Base-by-base conservation (phyloP, 30 jellyfish, hydroid and myxozoan species). In the Phacellophora camtschatica region DNA sequence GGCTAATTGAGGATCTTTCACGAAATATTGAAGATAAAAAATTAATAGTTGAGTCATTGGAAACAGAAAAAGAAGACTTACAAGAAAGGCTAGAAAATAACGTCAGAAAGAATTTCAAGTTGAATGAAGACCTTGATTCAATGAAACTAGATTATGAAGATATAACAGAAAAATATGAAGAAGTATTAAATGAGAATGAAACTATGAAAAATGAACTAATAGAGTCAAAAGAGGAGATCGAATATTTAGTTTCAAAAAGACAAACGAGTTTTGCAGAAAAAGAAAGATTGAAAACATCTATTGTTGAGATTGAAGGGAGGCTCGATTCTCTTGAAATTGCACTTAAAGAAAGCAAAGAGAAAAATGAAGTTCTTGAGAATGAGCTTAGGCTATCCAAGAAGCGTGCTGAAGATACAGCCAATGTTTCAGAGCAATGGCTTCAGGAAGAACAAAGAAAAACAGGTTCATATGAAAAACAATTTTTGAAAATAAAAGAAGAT, bases 21-120 rank as follows among this genome's bases (percentile, higher is more conserved):
- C 58, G 76, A 19, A 75, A 80, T 34, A 51, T 80, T 32, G 83
- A 65, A 8, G 63, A 55, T 29, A 30, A 23, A 18, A 65, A 37
- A 41, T 4, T 45, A 32, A 23, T 65, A 70, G 42, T 9, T 16
- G 74, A 67, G 33, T 29, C 46, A 2, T 25, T 80, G 15, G 84
- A 66, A 24, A 80, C 48, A 27, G 91, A 80, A 43, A 80, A 65
- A 31, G 91, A 70, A 55, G 39, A 76, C 3, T 6, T 80, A 56
- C 84, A 64, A n/a, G 81, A 80, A 77, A 80, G 81, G 81, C 81
- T 65, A 12, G 91, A 80, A 53, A 46, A 49, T 34, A 37, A 45
- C 35, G 72, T 66, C 34, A 48, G 70, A 23, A 80, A 35, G 54
- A 63, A 80, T 28, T 25, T 31, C 36, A 19, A 30, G 2, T 34